Evolutionary conservation across 2,797 vertebrate genomes (phyloP).

Genomic region (Merluccius polli): DNA sequence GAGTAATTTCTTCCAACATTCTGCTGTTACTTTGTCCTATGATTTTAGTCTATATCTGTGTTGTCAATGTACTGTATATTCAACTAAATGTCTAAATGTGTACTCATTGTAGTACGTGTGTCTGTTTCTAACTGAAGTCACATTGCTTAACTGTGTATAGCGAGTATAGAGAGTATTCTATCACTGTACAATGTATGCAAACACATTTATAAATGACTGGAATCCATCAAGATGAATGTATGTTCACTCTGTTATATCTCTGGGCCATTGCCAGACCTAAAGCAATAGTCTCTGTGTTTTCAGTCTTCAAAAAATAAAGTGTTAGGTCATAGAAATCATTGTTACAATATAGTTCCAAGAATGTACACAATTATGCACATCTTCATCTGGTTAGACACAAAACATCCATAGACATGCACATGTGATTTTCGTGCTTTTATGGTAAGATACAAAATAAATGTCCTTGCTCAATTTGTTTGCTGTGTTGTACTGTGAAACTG

Average conservation of each 20-base stretch:
- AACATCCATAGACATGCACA: neutral
- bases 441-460: neutral
- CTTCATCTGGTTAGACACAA: neutral
- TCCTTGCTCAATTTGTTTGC: neutral
- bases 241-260: neutral
- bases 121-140: neutral
- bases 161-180: neutral
- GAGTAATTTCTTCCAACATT: neutral
- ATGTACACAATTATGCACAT: neutral
- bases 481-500: neutral
- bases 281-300: neutral
- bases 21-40: neutral
- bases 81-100: neutral
- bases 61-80: conserved; percentile 1
- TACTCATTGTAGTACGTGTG: neutral
- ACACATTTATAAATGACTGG: neutral
- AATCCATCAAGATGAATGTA: neutral
- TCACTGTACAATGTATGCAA: neutral
- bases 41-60: neutral
- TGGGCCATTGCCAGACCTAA: neutral
- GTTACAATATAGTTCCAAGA: neutral
- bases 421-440: neutral
- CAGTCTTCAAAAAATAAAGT: neutral
- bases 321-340: neutral
- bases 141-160: neutral